Evolutionary conservation across 2,797 vertebrate genomes (phyloP).

Genomic region (Chrysocyon brachyurus): DNA sequence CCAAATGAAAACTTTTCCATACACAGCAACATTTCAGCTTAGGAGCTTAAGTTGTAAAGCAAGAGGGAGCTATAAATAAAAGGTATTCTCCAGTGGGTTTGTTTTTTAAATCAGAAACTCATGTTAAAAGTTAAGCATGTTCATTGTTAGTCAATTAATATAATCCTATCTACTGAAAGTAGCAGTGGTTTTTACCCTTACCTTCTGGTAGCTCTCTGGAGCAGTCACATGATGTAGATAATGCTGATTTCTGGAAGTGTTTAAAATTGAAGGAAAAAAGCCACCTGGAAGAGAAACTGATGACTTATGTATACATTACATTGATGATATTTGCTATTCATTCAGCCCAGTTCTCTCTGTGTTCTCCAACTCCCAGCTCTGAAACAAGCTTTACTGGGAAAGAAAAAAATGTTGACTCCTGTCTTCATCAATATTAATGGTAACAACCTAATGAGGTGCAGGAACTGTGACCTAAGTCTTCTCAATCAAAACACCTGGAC

Average conservation of each 20-base stretch:
- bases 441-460: neutral
- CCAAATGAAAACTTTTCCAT: neutral
- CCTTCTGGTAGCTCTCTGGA: neutral
- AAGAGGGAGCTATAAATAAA: neutral
- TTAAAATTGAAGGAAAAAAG: neutral
- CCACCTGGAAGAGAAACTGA: neutral
- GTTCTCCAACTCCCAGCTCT: neutral
- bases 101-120: neutral
- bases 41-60: neutral
- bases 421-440: neutral
- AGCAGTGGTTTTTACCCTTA: neutral
- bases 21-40: neutral
- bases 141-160: neutral
- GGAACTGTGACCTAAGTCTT: neutral
- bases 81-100: neutral
- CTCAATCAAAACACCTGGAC: neutral
- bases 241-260: neutral
- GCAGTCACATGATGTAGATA: neutral
- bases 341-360: neutral
- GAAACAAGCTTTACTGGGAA: neutral
- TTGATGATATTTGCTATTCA: neutral
- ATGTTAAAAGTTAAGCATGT: neutral
- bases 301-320: neutral
- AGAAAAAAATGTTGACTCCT: neutral
- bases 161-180: conserved; percentile 21